A percentile compares a stretch with the other conserved stretches of the same genome.
phyloP scores from a whole-genome alignment of 2,888 invertebrate species.

The Isotomurus palustris region DNA sequence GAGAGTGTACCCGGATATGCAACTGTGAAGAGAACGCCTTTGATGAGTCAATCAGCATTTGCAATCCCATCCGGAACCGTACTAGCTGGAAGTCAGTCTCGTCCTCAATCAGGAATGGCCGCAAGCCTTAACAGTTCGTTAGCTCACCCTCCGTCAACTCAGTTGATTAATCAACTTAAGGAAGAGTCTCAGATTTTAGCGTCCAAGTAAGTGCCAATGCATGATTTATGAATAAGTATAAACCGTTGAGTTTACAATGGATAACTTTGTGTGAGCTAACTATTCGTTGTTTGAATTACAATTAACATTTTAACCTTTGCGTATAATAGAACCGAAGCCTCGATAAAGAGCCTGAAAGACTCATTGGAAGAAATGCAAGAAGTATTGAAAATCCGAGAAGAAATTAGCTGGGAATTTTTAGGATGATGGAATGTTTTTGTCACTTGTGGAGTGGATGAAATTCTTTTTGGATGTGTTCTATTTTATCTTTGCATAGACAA shows the following conservation, averaged over 20 bases:
- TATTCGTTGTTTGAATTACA: no score
- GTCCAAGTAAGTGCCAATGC: conserved; percentile 15
- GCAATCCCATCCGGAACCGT: conserved; percentile 9
- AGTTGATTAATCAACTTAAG: conserved; percentile 24
- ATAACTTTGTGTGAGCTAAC: no score
- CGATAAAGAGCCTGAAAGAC: conserved; percentile 16
- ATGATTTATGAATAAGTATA: neutral
- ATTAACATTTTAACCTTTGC: no score
- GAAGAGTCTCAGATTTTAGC: conserved; percentile 25
- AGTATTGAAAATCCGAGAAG: conserved; percentile 23
- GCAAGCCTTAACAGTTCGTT: conserved; percentile 26
- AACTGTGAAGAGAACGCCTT: neutral
- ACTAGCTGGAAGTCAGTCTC: neutral
- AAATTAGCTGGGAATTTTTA: conserved; percentile 37
- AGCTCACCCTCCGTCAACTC: conserved; percentile 6
- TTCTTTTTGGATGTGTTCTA: no score
- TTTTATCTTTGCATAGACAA: no score
- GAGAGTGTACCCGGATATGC: neutral
- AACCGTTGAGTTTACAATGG: neutral
- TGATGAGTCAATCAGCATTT: conserved; percentile 28
- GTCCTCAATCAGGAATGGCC: conserved; percentile 18
- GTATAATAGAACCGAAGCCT: conserved; percentile 22
- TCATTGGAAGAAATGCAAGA: conserved; percentile 24
- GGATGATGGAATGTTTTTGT: no score
- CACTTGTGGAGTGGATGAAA: no score